Percentiles rank a stretch among this genome's conserved stretches.
Evolutionary conservation across 2,888 invertebrate genomes (phyloP).

Genomic region (Cepaea hortensis): DNA sequence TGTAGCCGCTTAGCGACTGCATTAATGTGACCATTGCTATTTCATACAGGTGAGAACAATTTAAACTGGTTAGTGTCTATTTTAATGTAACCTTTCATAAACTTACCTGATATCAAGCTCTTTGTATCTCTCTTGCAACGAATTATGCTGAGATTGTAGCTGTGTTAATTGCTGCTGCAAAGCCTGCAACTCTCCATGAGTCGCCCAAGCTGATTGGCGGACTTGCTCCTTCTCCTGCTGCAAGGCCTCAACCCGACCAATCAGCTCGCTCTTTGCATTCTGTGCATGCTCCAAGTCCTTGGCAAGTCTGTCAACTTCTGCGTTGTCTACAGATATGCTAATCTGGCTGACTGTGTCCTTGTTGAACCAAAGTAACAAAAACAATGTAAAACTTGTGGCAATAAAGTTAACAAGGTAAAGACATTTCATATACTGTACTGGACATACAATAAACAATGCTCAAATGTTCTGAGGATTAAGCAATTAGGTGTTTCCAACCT

Average conservation of each 20-base stretch:
- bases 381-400: not conserved
- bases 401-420: not conserved
- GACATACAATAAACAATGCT: too few species aligned
- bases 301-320: slow-evolving; percentile 57
- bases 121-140: slow-evolving; percentile 56
- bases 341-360: slow-evolving; percentile 58
- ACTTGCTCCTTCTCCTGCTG: slow-evolving; percentile 62
- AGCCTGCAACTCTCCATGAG: slow-evolving; percentile 63
- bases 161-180: slow-evolving; percentile 60
- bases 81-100: not conserved
- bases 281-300: slow-evolving; percentile 61
- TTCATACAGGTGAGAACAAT: too few species aligned
- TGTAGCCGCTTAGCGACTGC: too few species aligned
- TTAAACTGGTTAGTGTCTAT: too few species aligned
- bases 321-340: slow-evolving; percentile 42
- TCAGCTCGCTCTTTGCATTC: slow-evolving; percentile 58
- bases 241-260: slow-evolving; percentile 62
- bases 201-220: slow-evolving; percentile 60
- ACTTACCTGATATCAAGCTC: slow-evolving; percentile 62
- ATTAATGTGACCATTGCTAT: too few species aligned
- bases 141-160: slow-evolving; percentile 55
- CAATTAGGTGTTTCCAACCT: too few species aligned
- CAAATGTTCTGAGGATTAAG: too few species aligned
- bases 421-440: too few species aligned
- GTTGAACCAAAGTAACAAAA: slow-evolving; percentile 14